Base-by-base conservation (phyloP, 2,888 invertebrate genomes). In the Fissipunctia ypsillon region DNA sequence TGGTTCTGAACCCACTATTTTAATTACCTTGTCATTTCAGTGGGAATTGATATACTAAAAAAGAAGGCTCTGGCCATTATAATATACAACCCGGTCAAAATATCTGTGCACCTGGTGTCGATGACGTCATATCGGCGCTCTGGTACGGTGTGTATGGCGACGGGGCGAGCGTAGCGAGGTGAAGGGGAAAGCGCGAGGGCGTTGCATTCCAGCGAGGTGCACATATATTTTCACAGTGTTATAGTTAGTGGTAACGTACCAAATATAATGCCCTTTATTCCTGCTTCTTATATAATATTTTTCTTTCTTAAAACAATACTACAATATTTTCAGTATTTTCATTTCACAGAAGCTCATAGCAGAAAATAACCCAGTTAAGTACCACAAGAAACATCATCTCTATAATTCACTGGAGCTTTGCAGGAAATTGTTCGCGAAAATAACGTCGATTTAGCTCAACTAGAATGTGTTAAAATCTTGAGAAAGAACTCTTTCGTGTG, bases 401-500 rank as follows among this genome's bases (percentile, higher is more conserved):
- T 28, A 16, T 57, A 45, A 56, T 54, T 76, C 35, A 70, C 67
- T 54, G 60, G 22, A 60, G 56, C 31, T 45, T 28, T 65, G 74
- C 31, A 61, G 65, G 71, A 74, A 69, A 81, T 70, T 69, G 54
- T 25, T 60, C 35, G 57, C 45, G 60, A 61, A 81, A 81, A 71
- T 75, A 12, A 38, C 71, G 19, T 35, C 60, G 59, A 75, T 75
- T 72, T 60, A 79, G 69, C 61, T 71, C 61, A 63, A 73, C 54
- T 67, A 82, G 60, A 59, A 69, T 69, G 76, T 76, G 65, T 74
- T 74, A 59, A 78, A 73, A 81, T 78, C 70, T 81, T 54, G 67
- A 70, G 48, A 54, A 48, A 50, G 19, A 77, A 83, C 66, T 77
- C 72, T 79, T 81, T 69, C 56, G 75, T 67, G 35, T 50, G 74